phyloP scores from a whole-genome alignment of 2,888 invertebrate species.

The Chrysopilus asiliformis region DNA sequence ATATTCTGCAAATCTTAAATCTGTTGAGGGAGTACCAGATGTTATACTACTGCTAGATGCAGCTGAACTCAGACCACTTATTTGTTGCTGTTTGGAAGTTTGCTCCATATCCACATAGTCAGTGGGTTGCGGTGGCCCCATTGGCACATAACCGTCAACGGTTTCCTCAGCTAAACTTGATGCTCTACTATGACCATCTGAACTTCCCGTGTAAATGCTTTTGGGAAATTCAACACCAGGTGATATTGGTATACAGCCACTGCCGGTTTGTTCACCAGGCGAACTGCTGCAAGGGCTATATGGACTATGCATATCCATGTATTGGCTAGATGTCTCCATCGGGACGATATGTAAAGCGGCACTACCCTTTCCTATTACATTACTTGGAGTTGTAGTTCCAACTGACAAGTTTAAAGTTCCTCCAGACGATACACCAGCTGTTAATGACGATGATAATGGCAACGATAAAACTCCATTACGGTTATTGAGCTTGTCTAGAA shows the following conservation, averaged over 20 bases:
- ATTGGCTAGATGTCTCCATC: no score
- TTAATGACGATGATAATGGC: no score
- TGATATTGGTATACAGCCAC: slow-evolving; percentile 43
- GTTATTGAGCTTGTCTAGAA: slow-evolving; percentile 15
- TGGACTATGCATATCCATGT: slow-evolving; percentile 42
- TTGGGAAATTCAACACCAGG: slow-evolving; percentile 26
- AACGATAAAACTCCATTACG: slow-evolving; percentile 10
- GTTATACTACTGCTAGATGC: slow-evolving; percentile 62
- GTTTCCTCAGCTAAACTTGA: slow-evolving; percentile 45
- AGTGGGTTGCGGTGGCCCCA: slow-evolving; percentile 41
- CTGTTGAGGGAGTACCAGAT: slow-evolving; percentile 70
- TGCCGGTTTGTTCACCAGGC: slow-evolving; percentile 31
- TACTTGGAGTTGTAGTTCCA: no score
- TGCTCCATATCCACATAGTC: slow-evolving; percentile 52
- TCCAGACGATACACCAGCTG: no score
- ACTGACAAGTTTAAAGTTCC: no score
- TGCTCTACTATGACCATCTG: slow-evolving; percentile 46
- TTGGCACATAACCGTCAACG: slow-evolving; percentile 49
- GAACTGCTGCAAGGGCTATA: slow-evolving; percentile 40
- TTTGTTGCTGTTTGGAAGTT: slow-evolving; percentile 19
- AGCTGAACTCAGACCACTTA: slow-evolving; percentile 40
- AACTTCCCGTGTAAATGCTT: slow-evolving; percentile 27
- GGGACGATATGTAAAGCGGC: no score
- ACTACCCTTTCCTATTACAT: slow-evolving; percentile 14
- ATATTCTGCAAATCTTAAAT: slow-evolving; percentile 61